Percentiles rank a stretch among this genome's conserved stretches.
Conservation (phyloP, 2,113 vertebrate species). For the Pagrus major region DNA sequence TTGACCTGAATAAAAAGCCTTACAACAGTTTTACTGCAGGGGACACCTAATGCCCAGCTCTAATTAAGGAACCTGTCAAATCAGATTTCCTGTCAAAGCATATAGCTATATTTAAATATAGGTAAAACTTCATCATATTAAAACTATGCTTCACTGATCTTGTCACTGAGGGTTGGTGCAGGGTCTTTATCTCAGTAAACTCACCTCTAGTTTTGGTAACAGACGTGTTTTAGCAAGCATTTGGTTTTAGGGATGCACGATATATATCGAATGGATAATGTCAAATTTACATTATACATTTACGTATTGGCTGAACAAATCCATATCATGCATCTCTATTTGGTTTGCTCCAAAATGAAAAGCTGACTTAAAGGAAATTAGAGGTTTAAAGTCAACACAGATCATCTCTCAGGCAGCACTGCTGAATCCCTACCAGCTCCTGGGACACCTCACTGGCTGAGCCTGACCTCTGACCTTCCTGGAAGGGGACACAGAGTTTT, state of each 20-base stretch:
- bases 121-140: neutral
- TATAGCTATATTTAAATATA: neutral
- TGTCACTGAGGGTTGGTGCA: neutral
- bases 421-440: constrained; percentile 24
- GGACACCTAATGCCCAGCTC: neutral
- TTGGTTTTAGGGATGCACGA: too few species aligned
- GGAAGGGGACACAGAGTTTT: neutral
- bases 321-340: too few species aligned
- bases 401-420: neutral
- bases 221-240: neutral
- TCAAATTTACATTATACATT: too few species aligned
- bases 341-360: neutral
- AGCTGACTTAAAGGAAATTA: neutral
- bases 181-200: neutral
- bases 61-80: constrained; percentile 3
- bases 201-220: neutral
- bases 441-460: constrained; percentile 1
- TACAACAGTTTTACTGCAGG: neutral
- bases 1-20: neutral
- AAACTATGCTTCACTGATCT: neutral
- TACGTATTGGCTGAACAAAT: too few species aligned
- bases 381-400: neutral
- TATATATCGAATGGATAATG: too few species aligned
- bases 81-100: neutral
- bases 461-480: constrained; percentile 25